phyloP scores from a whole-genome alignment of 2,113 vertebrate species.

The Neofelis nebulosa region DNA sequence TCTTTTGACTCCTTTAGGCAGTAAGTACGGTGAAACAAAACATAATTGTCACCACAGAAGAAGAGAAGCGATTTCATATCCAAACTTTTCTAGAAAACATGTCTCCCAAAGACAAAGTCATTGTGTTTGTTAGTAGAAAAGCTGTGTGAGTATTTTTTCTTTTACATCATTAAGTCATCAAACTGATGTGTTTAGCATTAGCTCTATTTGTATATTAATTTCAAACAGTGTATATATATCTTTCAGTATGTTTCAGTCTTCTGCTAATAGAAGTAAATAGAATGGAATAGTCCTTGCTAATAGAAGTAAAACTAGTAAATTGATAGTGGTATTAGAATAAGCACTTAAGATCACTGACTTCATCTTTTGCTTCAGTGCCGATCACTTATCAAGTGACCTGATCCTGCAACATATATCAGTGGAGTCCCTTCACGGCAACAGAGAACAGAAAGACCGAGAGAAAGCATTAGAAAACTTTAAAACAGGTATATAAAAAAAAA shows the following conservation, averaged over 20 bases:
- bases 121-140: constrained; percentile 97
- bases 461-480: constrained; percentile 95
- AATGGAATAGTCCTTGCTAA: background rate
- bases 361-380: constrained; percentile 85
- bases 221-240: background rate
- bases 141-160: constrained; percentile 86
- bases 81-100: constrained; percentile 91
- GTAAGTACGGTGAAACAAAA: constrained; percentile 93
- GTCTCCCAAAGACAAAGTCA: constrained; percentile 92
- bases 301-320: background rate
- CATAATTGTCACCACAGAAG: constrained; percentile 90
- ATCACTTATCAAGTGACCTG: constrained; percentile 95
- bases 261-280: background rate
- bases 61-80: constrained; percentile 92
- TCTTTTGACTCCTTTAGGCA: constrained; percentile 85
- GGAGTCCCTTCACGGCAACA: constrained; percentile 94
- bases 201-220: background rate
- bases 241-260: background rate
- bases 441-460: constrained; percentile 95
- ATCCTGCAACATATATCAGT: constrained; percentile 91
- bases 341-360: constrained; percentile 47
- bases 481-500: constrained; percentile 82
- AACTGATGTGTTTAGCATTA: background rate
- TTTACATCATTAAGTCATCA: background rate
- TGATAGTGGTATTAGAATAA: background rate